Percentiles rank a stretch among this genome's conserved stretches.
Evolutionary conservation across 2,113 vertebrate species (phyloP).

Genomic region (Oenanthe oenanthe): DNA sequence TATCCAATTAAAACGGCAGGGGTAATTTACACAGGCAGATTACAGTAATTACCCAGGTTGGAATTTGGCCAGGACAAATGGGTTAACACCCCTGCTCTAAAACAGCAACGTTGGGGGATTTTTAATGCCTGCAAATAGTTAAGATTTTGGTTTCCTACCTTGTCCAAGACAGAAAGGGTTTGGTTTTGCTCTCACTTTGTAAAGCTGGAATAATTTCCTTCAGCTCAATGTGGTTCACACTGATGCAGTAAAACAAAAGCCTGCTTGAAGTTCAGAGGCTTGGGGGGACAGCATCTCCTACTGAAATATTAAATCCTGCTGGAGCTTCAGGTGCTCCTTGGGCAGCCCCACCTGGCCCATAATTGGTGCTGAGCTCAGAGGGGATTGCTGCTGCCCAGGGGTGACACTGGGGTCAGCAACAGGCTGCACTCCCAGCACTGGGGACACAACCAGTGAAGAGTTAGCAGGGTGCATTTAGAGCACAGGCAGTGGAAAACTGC

Average conservation of each 20-base stretch:
- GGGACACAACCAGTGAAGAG: neutral
- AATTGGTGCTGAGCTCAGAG: neutral
- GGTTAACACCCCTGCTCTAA: slow-evolving; percentile 60
- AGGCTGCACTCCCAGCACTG: neutral
- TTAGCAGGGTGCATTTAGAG: neutral
- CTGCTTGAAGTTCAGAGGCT: neutral
- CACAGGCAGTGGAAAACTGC: neutral
- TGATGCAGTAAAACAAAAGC: neutral
- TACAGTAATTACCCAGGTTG: slow-evolving; percentile 72
- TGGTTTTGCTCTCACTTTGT: slow-evolving; percentile 1
- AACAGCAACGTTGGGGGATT: slow-evolving; percentile 45
- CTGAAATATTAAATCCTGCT: neutral
- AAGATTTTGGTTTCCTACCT: slow-evolving; percentile 38
- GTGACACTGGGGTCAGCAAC: neutral
- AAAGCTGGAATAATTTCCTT: slow-evolving; percentile 3
- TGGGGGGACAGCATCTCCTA: neutral
- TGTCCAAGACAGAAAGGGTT: neutral
- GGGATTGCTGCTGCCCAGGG: slow-evolving; percentile 10
- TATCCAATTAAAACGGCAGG: slow-evolving; percentile 75
- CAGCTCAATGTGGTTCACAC: neutral
- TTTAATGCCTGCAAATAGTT: slow-evolving; percentile 53
- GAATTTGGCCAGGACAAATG: slow-evolving; percentile 70
- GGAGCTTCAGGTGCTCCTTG: slow-evolving; percentile 3
- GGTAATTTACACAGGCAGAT: slow-evolving; percentile 73
- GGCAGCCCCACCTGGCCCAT: slow-evolving; percentile 1